Conservation (phyloP, 2,888 invertebrate species). For the Drosophila fulvimacula region DNA sequence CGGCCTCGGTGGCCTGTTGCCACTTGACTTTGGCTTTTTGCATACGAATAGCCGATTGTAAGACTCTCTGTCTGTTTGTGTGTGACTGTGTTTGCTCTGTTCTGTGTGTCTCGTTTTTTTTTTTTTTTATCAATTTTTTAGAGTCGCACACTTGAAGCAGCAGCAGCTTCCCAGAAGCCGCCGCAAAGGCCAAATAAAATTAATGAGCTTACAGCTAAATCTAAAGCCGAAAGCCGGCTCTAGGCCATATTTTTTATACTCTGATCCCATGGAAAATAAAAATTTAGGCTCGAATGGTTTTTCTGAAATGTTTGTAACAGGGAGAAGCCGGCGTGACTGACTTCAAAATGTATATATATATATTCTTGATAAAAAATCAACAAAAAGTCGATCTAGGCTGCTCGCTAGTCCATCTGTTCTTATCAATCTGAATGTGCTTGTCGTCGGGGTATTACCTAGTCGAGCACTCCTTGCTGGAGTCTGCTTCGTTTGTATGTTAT, state of each 20-base stretch:
- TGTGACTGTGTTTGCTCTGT: constrained; percentile 6
- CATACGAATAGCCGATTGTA: constrained; percentile 29
- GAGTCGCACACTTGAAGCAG: constrained; percentile 47
- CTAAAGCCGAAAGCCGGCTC: constrained; percentile 49
- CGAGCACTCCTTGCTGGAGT: background rate
- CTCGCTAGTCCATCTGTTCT: background rate
- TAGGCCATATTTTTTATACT: constrained; percentile 25
- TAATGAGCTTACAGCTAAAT: constrained; percentile 64
- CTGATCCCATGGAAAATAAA: background rate
- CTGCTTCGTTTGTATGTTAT: background rate
- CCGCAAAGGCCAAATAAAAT: constrained; percentile 63
- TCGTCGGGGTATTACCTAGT: background rate
- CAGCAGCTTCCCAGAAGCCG: constrained; percentile 24
- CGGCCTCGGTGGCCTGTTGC: constrained; percentile 35
- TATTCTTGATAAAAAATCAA: background rate
- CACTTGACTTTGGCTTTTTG: constrained; percentile 49
- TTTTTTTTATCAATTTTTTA: constrained; percentile 33
- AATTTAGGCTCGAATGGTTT: background rate
- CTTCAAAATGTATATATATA: too few species aligned
- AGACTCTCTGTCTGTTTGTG: background rate
- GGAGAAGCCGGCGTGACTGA: background rate
- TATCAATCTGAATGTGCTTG: too few species aligned
- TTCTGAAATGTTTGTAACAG: background rate
- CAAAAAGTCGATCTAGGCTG: background rate
- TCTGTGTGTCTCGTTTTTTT: constrained; percentile 20